Base-by-base conservation (phyloP, 2,888 invertebrate genomes). In the Monopis laevigella region DNA sequence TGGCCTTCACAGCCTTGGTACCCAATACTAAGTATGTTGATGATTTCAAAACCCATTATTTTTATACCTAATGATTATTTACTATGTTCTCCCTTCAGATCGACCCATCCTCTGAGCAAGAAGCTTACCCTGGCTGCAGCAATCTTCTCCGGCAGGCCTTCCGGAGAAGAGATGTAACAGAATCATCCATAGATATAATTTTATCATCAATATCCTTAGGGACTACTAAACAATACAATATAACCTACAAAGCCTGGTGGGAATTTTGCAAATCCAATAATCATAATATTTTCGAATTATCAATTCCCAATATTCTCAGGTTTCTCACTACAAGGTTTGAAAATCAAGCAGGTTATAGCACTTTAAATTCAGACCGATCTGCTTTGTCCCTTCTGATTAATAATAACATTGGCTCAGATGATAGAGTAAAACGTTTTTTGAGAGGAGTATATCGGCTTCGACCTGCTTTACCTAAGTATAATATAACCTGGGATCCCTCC, bases 1-100 rank as follows among this genome's bases (percentile, higher is more conserved):
- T 41, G 41, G 41, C 6, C 32, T 32, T 32, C 32, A 7, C 41
- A 41, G 13, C 19, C 41, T 2, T 32, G 41, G 41, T 41, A 24
- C 17, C 41, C 32, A 5, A 3, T 24, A 3, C n/a, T 24, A 5
- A 32, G n/a, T 11, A 2, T 11, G 6, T 12, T 32, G 2, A 41
- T 10, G 12, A 29, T 19, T 10, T 19, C 41, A 12, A 11, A 41
- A 21, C 3, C 16, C 7, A 3, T 41, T 2, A 32, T 12, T 21
- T 41, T 41, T 24, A 6, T 32, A 11, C 41, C 32, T 13, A 2
- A n/a, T 19, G 13, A 8, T 1, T 13, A 2, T 10, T n/a, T 41
- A 21, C 14, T 41, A 34, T 14, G 11, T 2, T 41, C 41, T 10
- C 41, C 41, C 14, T 41, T 32, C 41, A 41, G 41, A 12, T 12